Evolutionary conservation across 1,140 invertebrate species (phyloP), one percentile per base, ranked within the genome.

Genomic region (Lineus longissimus): DNA sequence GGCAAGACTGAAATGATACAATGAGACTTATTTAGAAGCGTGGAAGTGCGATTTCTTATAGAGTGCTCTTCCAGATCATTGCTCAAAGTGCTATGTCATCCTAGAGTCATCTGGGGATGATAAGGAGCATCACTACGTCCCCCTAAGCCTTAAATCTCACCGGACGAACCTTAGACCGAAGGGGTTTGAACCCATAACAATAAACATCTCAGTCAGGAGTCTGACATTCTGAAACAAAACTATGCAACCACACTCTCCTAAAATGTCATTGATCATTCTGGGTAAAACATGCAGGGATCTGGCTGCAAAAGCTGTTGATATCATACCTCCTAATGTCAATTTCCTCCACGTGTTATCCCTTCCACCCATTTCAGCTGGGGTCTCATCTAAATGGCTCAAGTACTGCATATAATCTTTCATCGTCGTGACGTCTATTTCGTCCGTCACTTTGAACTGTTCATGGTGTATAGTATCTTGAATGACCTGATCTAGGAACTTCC

Each of bases 321-420:
- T 31, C 61, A 66, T 73, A 81, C 79, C 75, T 69, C 77, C 76
- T 25, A 81, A 60, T 36, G 77, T 77, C 22, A 81, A 63, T 31
- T 76, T 73, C 57, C 79, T 73, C 79, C 79, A 81, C 55, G 72
- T 74, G 57, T 81, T 81, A 59, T 80, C 77, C 67, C 75, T 78
- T 6, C 79, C 79, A 47, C 79, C 79, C 61, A 73, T 57, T 41
- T 73, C 70, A 33, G 76, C 76, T 29, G 78, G 78, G 15, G 71
- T 73, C 66, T 81, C 79, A 73, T 81, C 79, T 23, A 79, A 58
- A 62, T 75, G 73, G 19, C 78, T 73, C 33, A 79, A 62, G 64
- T 80, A 80, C 78, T 81, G 79, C 79, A 82, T 82, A 64, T 81
- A 82, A 67, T 82, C 81, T 66, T 82, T 82, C 9, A 82, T 66